phyloP scores from a whole-genome alignment of 2,888 invertebrate species.

The Electrophaes corylata region DNA sequence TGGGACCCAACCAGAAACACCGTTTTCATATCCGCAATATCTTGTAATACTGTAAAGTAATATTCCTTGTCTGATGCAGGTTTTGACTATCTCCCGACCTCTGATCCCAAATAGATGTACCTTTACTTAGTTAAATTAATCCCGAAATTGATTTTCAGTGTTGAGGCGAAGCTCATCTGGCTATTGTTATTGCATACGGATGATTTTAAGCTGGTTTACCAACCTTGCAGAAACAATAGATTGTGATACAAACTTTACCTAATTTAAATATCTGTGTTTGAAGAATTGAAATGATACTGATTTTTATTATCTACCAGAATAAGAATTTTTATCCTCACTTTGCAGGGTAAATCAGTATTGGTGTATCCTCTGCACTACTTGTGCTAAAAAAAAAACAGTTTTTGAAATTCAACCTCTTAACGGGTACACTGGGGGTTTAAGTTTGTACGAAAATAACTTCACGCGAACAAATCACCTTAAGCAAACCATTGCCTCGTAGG shows the following conservation, averaged over 20 bases:
- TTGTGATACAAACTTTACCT: conserved; percentile 10
- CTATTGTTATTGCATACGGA: conserved; percentile 27
- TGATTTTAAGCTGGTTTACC: conserved; percentile 10
- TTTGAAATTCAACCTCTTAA: too few species aligned
- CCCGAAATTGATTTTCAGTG: conserved; percentile 31
- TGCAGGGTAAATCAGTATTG: too few species aligned
- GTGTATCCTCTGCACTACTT: too few species aligned
- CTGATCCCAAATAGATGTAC: conserved; percentile 23
- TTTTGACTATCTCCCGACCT: conserved; percentile 20
- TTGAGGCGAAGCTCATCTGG: conserved; percentile 20
- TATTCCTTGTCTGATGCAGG: conserved; percentile 28
- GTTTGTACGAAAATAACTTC: too few species aligned
- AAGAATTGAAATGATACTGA: background rate
- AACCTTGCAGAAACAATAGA: conserved; percentile 10
- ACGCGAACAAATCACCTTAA: too few species aligned
- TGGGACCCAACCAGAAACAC: background rate
- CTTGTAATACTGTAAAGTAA: conserved; percentile 23
- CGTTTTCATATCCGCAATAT: conserved; percentile 1
- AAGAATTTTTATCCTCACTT: too few species aligned
- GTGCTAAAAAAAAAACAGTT: too few species aligned
- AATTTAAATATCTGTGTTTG: background rate
- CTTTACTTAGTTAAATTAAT: conserved; percentile 30
- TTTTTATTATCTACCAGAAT: background rate
- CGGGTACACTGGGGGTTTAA: too few species aligned
- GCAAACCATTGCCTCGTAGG: too few species aligned